Evolutionary conservation across 1,140 invertebrate genomes (phyloP).

Genomic region (Drosophila fuyamai): DNA sequence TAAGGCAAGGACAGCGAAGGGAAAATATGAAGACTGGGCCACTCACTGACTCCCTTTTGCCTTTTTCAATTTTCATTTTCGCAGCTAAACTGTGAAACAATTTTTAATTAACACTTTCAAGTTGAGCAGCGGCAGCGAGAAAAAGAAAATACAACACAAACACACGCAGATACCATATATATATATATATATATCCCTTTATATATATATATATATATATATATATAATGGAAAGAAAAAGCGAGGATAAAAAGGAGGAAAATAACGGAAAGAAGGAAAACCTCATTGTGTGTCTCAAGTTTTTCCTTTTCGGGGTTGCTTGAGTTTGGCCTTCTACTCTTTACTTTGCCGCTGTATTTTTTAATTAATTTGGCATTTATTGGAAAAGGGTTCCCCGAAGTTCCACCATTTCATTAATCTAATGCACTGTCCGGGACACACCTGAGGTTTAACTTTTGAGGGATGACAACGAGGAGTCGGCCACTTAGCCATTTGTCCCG

Average conservation of each 20-base stretch:
- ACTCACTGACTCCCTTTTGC: conserved; percentile 51
- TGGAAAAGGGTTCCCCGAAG: conserved; percentile 73
- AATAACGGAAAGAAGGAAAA: conserved; percentile 38
- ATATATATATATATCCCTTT: conserved; percentile 34
- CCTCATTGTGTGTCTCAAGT: conserved; percentile 79
- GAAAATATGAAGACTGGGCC: conserved; percentile 68
- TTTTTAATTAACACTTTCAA: conserved; percentile 84
- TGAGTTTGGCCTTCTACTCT: conserved; percentile 72
- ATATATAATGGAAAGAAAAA: conserved; percentile 49
- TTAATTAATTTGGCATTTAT: conserved; percentile 84
- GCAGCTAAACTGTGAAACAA: conserved; percentile 84
- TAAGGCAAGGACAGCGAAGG: conserved; percentile 39
- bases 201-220: not conserved
- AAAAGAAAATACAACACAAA: conserved; percentile 41
- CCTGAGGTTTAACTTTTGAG: conserved; percentile 53
- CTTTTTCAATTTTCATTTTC: conserved; percentile 84
- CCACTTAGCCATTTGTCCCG: conserved; percentile 61
- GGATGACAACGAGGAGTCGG: conserved; percentile 23
- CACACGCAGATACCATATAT: conserved; percentile 53
- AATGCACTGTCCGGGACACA: conserved; percentile 66
- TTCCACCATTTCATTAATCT: conserved; percentile 71
- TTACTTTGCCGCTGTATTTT: conserved; percentile 78
- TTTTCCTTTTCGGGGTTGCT: conserved; percentile 71
- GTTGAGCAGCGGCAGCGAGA: conserved; percentile 54
- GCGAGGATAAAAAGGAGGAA: conserved; percentile 37